These are phyloP conservation scores for Drosophila littoralis DNA, from an alignment of 1,140 invertebrate genomes.

Conservation along the genomic window DNA sequence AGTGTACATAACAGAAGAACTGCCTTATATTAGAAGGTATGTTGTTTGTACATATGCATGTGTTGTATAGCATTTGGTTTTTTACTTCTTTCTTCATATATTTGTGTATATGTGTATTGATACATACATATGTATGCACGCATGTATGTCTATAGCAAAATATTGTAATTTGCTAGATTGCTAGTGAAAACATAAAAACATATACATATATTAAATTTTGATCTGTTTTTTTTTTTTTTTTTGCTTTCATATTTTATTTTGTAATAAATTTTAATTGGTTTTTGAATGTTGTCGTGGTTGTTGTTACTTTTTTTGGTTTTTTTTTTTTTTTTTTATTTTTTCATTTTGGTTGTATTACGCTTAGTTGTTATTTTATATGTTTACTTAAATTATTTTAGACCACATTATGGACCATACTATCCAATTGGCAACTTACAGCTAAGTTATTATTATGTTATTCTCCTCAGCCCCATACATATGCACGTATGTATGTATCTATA, in stretches of 20 bases:
- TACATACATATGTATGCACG: neutral
- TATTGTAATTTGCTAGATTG: neutral
- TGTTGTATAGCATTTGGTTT: neutral
- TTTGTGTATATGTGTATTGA: slow-evolving; percentile 3
- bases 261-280: slow-evolving; percentile 58
- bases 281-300: slow-evolving; percentile 42
- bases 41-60: slow-evolving; percentile 2
- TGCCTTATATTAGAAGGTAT: slow-evolving; percentile 6
- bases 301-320: slow-evolving; percentile 22
- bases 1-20: neutral
- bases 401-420: slow-evolving; percentile 55
- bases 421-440: slow-evolving; percentile 56
- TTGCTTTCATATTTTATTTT: slow-evolving; percentile 58
- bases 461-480: slow-evolving; percentile 52
- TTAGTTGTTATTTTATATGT: slow-evolving; percentile 31
- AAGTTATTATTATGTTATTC: slow-evolving; percentile 46
- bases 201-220: slow-evolving; percentile 24
- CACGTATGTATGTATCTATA: slow-evolving; percentile 41
- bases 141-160: neutral
- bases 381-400: slow-evolving; percentile 70
- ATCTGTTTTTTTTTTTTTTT: slow-evolving; percentile 40
- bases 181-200: slow-evolving; percentile 23
- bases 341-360: slow-evolving; percentile 15
- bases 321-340: slow-evolving; percentile 24
- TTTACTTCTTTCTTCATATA: neutral